Evolutionary conservation across 2,888 invertebrate species (phyloP), one percentile per base, ranked within the genome.

Genomic region (Lithophane semibrunnea): DNA sequence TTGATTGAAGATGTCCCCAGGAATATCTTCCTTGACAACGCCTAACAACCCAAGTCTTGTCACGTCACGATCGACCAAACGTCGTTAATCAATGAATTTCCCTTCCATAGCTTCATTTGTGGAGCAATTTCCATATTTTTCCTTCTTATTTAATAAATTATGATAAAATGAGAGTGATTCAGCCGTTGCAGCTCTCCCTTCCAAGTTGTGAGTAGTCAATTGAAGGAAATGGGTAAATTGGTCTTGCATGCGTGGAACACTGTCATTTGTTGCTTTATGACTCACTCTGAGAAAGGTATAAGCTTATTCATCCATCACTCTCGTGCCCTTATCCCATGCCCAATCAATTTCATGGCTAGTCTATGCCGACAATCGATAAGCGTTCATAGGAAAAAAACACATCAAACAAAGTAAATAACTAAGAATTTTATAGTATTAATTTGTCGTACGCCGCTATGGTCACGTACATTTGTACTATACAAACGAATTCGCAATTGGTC

Each of bases 161-260:
- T 12, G 16, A 52, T 16, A 64, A 24, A 21, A 68, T 29, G 58
- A 66, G 24, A 52, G 44, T 73, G 73, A 78, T 73, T 66, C 37
- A 73, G 0, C 8, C 44, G 13, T 44, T 61, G 54, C 73, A 81
- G 60, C 73, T 44, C 52, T 16, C 78, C 16, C 52, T 65, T 61
- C 10, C 13, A 52, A 60, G 49, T 69, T 24, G 24, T 54, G 12
- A 21, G 42, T 52, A 49, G 69, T 83, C 73, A 83, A 81, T 81
- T 81, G 83, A 58, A 83, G 73, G 73, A 73, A 78, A 81, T 83
- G 49, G 73, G 24, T 78, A 83, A 81, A 80, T 81, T 73, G 54
- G 44, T 58, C 44, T 68, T 81, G 73, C 78, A 83, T 61, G 73
- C 82, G 37, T 47, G 44, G 37, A 56, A 61, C 77, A 21, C 56